phyloP scores from a whole-genome alignment of 2,797 vertebrate genomes.

The Ataeniobius toweri region DNA sequence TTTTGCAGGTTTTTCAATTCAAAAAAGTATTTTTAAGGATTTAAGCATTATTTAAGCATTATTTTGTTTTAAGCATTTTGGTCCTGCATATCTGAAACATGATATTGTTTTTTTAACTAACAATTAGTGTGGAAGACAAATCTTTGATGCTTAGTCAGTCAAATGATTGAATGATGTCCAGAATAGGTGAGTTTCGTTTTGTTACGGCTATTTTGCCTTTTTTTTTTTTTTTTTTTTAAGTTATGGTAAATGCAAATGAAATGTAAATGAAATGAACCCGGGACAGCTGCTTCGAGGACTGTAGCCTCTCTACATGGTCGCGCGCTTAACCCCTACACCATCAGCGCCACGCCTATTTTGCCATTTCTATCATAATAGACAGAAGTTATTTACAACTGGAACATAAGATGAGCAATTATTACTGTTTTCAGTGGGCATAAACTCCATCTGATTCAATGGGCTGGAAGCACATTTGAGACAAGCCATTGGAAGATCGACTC shows the following conservation, averaged over 20 bases:
- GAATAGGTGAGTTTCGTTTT: conserved; percentile 2
- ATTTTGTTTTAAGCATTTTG: background rate
- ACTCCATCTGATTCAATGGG: conserved; percentile 49
- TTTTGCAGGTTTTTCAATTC: conserved; percentile 24
- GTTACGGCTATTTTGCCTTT: conserved; percentile 14
- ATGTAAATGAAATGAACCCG: too few species aligned
- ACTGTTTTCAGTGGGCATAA: conserved; percentile 44
- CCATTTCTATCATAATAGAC: conserved; percentile 23
- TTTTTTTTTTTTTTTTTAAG: background rate
- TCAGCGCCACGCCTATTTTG: background rate
- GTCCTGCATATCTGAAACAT: conserved; percentile 4
- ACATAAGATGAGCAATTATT: conserved; percentile 47
- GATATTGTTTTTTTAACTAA: conserved; percentile 4
- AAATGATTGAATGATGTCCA: conserved; percentile 4
- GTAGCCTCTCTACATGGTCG: too few species aligned
- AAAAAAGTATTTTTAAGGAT: background rate
- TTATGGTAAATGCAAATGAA: too few species aligned
- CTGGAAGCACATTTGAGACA: conserved; percentile 53
- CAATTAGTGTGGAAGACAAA: conserved; percentile 46
- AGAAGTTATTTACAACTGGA: conserved; percentile 25
- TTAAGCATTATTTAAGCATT: background rate
- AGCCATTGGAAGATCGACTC: conserved; percentile 57
- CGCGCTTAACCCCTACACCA: too few species aligned
- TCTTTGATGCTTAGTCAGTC: conserved; percentile 2
- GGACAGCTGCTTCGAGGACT: too few species aligned